Evolutionary conservation across 2,113 vertebrate genomes (phyloP).

Genomic region (Vombatus ursinus): DNA sequence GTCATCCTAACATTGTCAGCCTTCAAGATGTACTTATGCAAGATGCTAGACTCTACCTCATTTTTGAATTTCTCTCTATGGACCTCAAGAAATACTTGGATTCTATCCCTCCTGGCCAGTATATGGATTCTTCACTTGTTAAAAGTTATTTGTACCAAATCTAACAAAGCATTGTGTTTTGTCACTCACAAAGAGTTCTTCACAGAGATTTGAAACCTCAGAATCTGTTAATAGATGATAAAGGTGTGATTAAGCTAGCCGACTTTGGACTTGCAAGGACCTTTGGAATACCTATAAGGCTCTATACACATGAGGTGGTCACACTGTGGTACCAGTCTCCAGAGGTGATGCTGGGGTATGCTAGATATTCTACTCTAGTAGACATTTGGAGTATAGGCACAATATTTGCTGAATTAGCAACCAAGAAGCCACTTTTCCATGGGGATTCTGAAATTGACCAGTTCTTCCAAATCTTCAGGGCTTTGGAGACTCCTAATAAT

Average conservation of each 20-base stretch:
- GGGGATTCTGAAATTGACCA: constrained; percentile 99
- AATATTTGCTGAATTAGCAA: constrained; percentile 97
- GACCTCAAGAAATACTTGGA: constrained; percentile 99
- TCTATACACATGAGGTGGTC: constrained; percentile 98
- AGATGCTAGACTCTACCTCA: constrained; percentile 95
- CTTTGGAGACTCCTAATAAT: constrained; percentile 96
- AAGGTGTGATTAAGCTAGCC: constrained; percentile 97
- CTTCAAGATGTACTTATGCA: constrained; percentile 99
- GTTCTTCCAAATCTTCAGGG: constrained; percentile 99
- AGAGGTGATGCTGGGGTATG: constrained; percentile 95
- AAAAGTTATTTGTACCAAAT: constrained; percentile 99
- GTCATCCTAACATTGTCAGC: no score
- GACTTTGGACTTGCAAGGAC: constrained; percentile 97
- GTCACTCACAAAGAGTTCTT: constrained; percentile 95
- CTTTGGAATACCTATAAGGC: constrained; percentile 96
- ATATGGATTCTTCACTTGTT: constrained; percentile 93
- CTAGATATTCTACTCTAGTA: constrained; percentile 96
- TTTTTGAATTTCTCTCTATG: constrained; percentile 99
- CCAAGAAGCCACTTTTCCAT: constrained; percentile 97
- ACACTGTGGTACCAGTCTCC: constrained; percentile 99
- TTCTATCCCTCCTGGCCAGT: constrained; percentile 94
- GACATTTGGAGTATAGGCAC: constrained; percentile 99
- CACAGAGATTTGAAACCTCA: constrained; percentile 98
- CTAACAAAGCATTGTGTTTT: constrained; percentile 96
- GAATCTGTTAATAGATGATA: constrained; percentile 97